These are phyloP conservation scores for rabbit (Oryctolagus cuniculus) DNA, from an alignment of 2,113 vertebrate genomes.

Conservation along the genomic window DNA sequence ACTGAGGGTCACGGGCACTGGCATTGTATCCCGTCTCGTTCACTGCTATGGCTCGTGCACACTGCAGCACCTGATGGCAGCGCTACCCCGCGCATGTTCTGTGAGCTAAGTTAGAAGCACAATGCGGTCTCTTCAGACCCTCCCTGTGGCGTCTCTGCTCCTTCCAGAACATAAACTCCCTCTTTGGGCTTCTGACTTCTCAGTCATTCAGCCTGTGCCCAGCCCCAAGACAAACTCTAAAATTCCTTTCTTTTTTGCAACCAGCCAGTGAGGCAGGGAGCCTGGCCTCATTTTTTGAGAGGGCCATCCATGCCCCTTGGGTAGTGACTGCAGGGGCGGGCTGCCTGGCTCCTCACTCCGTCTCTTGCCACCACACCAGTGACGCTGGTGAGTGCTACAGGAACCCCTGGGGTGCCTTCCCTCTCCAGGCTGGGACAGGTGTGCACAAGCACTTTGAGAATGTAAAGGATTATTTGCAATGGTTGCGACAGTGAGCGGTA, in stretches of 20 bases:
- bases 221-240: background rate
- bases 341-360: background rate
- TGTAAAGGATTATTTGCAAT: background rate
- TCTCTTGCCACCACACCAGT: background rate
- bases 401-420: background rate
- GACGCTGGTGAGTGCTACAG: background rate
- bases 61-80: too few species aligned
- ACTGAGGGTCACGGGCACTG: background rate
- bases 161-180: slow-evolving; percentile 3
- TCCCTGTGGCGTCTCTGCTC: background rate
- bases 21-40: background rate
- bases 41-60: background rate
- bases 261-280: background rate
- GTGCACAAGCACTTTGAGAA: background rate
- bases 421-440: background rate
- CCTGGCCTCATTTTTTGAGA: background rate
- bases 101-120: background rate
- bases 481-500: background rate
- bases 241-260: background rate
- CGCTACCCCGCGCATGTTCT: background rate
- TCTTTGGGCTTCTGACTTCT: background rate
- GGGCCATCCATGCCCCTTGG: background rate
- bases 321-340: background rate
- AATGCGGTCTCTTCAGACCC: background rate
- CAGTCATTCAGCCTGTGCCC: background rate